Conservation (phyloP, 2,888 invertebrate species). For the Volucella inanis region DNA sequence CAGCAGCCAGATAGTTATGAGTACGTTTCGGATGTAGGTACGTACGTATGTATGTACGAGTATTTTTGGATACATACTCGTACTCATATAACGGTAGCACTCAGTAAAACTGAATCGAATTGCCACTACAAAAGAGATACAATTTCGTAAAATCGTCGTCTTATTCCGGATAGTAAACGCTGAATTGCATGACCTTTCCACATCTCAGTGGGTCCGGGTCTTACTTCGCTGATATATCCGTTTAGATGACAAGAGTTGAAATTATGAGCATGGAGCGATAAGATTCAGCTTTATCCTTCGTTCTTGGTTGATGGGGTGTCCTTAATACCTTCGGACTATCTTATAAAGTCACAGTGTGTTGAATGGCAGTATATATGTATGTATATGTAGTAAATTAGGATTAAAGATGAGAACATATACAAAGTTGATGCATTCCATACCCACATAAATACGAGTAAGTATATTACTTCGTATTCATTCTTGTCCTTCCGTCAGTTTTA, state of each 20-base stretch:
- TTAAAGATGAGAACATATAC: not conserved
- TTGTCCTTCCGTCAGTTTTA: no score
- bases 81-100: slow-evolving; percentile 15
- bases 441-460: no score
- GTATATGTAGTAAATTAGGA: no score
- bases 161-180: slow-evolving; percentile 27
- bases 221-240: not conserved
- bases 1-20: slow-evolving; percentile 6
- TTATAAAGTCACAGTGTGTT: slow-evolving; percentile 22
- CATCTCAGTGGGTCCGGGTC: slow-evolving; percentile 1
- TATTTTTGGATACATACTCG: no score
- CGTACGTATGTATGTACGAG: no score
- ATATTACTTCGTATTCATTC: not conserved
- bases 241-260: slow-evolving; percentile 8
- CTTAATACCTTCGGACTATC: slow-evolving; percentile 17
- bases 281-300: not conserved
- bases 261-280: slow-evolving; percentile 40
- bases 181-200: slow-evolving; percentile 57
- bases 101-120: slow-evolving; percentile 67
- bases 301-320: slow-evolving; percentile 8
- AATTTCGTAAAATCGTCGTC: slow-evolving; percentile 36
- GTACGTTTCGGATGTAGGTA: no score
- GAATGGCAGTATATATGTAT: not conserved
- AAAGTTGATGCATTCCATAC: slow-evolving; percentile 6
- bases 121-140: slow-evolving; percentile 68